These are phyloP conservation scores for Pogonus chalceus DNA, from an alignment of 1,140 invertebrate species.

Conservation along the genomic window DNA sequence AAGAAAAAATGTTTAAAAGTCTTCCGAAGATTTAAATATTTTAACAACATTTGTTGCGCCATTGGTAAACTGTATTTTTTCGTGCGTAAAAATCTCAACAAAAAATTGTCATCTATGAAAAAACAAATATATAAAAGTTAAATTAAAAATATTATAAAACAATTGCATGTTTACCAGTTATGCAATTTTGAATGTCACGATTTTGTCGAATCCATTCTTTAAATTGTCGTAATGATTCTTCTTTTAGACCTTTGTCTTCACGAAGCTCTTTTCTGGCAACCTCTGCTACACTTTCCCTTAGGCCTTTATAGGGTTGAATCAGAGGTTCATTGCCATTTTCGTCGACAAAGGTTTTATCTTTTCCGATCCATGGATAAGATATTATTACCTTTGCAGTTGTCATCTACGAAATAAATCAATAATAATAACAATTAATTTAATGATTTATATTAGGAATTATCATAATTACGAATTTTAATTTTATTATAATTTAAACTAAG, in stretches of 20 bases:
- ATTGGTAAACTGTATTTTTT: conserved; percentile 72
- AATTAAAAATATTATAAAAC: conserved; percentile 6
- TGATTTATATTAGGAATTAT: too few relatives aligned
- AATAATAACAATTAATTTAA: too few relatives aligned
- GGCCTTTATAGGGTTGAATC: conserved; percentile 9
- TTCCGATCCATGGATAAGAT: conserved; percentile 19
- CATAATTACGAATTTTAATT: too few relatives aligned
- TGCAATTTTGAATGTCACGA: conserved; percentile 51
- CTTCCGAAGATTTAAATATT: conserved; percentile 65
- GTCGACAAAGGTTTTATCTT: conserved; percentile 17
- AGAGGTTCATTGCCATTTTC: conserved; percentile 16
- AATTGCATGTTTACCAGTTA: conserved; percentile 38
- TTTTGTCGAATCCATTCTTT: conserved; percentile 59
- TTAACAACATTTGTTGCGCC: conserved; percentile 66
- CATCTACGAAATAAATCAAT: conserved; percentile 13
- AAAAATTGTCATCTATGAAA: conserved; percentile 55
- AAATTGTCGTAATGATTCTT: conserved; percentile 50
- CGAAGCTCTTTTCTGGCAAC: conserved; percentile 51
- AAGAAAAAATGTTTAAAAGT: conserved; percentile 50
- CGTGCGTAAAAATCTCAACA: conserved; percentile 63
- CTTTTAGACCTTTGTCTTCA: conserved; percentile 47
- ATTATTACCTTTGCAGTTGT: conserved; percentile 22
- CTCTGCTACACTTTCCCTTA: conserved; percentile 37
- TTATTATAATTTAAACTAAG: too few relatives aligned
- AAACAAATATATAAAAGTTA: conserved; percentile 10